Conservation (phyloP, 2,113 vertebrate species). For the Malurus cyaneus region DNA sequence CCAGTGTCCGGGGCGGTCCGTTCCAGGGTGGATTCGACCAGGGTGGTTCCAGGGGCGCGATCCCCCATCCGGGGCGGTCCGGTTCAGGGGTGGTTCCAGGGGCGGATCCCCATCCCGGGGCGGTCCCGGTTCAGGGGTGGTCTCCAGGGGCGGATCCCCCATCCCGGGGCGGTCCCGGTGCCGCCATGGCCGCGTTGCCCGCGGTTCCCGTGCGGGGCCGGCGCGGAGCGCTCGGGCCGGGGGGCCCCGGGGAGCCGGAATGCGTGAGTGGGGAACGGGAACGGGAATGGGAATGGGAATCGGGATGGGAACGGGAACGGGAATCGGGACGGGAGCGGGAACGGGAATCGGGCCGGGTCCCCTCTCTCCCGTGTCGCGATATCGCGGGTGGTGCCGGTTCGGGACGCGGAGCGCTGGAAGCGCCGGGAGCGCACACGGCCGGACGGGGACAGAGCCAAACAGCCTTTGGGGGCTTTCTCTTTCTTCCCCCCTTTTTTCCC, state of each 20-base stretch:
- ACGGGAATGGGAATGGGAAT: fast-evolving
- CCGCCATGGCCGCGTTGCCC: not conserved
- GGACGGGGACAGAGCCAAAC: not conserved
- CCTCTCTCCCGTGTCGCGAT: not conserved
- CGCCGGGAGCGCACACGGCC: not conserved
- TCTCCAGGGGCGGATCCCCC: too few relatives aligned
- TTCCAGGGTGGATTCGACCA: too few relatives aligned
- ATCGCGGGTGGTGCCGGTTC: not conserved
- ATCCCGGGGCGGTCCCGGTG: not conserved
- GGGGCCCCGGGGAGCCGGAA: not conserved
- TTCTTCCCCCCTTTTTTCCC: fast-evolving
- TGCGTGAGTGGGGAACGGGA: not conserved
- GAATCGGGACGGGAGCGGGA: not conserved
- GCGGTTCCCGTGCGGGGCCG: not conserved
- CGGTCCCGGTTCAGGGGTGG: not conserved
- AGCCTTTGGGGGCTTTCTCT: too few relatives aligned
- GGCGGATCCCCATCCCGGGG: not conserved
- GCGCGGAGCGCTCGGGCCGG: not conserved
- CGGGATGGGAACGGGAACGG: not conserved
- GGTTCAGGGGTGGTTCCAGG: not conserved
- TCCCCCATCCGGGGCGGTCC: too few relatives aligned
- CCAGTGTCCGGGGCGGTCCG: too few relatives aligned
- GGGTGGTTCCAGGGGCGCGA: too few relatives aligned
- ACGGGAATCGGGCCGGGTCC: not conserved
- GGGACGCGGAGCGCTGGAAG: too few relatives aligned